Base-by-base conservation (phyloP, 2,888 invertebrate genomes). In the Strigamia transsilvanica region DNA sequence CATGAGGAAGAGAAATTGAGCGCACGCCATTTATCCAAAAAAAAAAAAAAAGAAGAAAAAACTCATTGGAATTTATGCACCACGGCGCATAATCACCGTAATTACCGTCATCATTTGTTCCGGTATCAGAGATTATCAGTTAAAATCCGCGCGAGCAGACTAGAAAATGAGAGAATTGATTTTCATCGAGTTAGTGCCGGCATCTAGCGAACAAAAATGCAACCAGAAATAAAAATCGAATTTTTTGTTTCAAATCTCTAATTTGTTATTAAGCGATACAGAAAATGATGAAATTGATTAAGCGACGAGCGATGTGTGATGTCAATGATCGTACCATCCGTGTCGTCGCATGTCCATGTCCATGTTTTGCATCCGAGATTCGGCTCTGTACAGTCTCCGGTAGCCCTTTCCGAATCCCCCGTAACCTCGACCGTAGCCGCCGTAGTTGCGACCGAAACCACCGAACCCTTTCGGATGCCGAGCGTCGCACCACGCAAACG, bases 331-430 rank as follows among this genome's bases (percentile, higher is more conserved):
- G 46, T 46, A 46, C 46, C 46, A 46, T n/a, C n/a, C 38, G 6
- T 38, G 38, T 38, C 38, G 38, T 38, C 0, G 0, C 38, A 38
- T 38, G 38, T 38, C 34, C 34, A 34, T 34, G 34, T 7, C 38
- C 4, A 34, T 34, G 34, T 7, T n/a, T 42, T 42, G 42, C 46
- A 46, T n/a, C 5, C 46, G 46, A 13, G 61, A 66, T 66, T 23
- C 23, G 21, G 61, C 21, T 21, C 18, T 66, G 61, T 66, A 66
- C 6, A 18, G 5, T 10, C 61, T 18, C 21, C 2, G 61, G 18
- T 66, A 66, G 12, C 61, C 61, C 18, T 23, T 66, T 21, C 61
- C 61, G 23, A 66, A 66, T 66, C 61, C 61, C 2, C 61, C 61
- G 61, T 66, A 66, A 7, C 61, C 61, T 66, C 18, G 23, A 0